These are phyloP conservation scores for Caenorhabditis auriculariae DNA, from an alignment of 2,888 invertebrate species.

Conservation along the genomic window DNA sequence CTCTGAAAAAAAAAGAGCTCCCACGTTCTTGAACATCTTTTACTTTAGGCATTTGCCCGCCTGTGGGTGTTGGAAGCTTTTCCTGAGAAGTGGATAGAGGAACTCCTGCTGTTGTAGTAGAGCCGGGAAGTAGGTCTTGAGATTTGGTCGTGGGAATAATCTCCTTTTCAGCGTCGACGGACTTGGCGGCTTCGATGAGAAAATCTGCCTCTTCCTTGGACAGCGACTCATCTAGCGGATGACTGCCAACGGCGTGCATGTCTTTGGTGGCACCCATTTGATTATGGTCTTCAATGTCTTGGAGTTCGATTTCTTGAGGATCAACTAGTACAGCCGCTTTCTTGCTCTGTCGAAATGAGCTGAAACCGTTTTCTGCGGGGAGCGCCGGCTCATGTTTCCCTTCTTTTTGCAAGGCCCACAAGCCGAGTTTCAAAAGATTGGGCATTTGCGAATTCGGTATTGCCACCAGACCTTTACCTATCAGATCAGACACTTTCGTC, in stretches of 20 bases:
- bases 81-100: too few species aligned
- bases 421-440: conserved; percentile 14
- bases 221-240: conserved; percentile 37
- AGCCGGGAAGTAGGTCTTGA: too few species aligned
- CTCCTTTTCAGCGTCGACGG: conserved; percentile 44
- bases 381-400: neutral
- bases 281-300: neutral
- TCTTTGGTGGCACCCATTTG: neutral
- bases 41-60: neutral
- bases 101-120: too few species aligned
- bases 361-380: neutral
- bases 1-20: too few species aligned
- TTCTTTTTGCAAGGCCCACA: conserved; percentile 8
- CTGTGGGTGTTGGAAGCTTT: too few species aligned
- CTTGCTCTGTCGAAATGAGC: too few species aligned
- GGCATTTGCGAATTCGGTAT: conserved; percentile 30
- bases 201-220: conserved; percentile 54
- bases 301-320: too few species aligned
- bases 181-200: conserved; percentile 52
- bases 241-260: neutral
- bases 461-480: conserved; percentile 20
- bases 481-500: conserved; percentile 22
- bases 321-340: neutral
- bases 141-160: conserved; percentile 10
- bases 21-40: neutral